Evolutionary conservation across 2,888 invertebrate species (phyloP).

Genomic region (Himalopsyche kuldschensis): DNA sequence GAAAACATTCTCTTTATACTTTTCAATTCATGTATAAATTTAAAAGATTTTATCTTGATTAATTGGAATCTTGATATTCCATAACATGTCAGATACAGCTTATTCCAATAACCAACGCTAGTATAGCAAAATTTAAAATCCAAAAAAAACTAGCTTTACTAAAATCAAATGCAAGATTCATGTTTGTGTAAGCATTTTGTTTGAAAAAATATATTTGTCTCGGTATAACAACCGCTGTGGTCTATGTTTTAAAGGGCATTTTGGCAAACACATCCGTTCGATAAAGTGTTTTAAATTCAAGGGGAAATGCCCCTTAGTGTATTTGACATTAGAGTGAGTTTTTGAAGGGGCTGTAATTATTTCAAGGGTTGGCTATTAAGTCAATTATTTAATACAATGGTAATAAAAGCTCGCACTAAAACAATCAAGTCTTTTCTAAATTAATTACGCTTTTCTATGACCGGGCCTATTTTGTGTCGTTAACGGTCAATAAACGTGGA

Average conservation of each 20-base stretch:
- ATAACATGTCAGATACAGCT: background rate
- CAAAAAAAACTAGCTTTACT: background rate
- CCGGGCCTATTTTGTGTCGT: background rate
- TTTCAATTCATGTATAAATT: background rate
- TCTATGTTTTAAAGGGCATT: background rate
- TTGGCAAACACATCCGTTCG: background rate
- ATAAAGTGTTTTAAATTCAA: background rate
- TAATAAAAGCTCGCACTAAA: background rate
- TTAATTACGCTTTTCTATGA: background rate
- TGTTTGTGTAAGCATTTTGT: background rate
- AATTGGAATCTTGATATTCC: background rate
- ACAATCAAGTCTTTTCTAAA: background rate
- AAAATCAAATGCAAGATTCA: background rate
- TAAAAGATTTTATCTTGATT: background rate
- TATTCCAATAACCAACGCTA: background rate
- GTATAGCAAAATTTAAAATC: background rate
- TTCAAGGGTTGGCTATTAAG: background rate
- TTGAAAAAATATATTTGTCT: background rate
- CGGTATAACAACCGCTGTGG: background rate
- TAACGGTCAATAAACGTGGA: background rate
- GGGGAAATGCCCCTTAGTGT: background rate
- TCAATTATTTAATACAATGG: background rate
- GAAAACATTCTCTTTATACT: background rate
- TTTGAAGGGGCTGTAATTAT: background rate
- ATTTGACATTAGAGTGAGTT: background rate